These are phyloP conservation scores for Puma concolor DNA, from an alignment of 2,113 vertebrate genomes.

Conservation along the genomic window DNA sequence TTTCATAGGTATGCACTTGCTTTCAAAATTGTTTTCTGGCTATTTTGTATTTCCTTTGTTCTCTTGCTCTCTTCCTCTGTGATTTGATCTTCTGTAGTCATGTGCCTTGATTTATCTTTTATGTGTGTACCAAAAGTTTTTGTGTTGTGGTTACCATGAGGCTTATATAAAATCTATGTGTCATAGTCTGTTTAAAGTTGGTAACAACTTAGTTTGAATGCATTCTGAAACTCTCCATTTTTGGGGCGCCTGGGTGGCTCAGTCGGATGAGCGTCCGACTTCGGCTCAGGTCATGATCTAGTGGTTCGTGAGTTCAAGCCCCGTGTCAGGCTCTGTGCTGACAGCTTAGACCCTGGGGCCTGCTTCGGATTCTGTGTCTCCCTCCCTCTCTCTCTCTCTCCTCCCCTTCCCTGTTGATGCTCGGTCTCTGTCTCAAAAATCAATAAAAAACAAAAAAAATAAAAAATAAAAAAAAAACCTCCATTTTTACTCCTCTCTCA, in stretches of 20 bases:
- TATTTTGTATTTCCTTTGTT: neutral
- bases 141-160: neutral
- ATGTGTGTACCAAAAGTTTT: neutral
- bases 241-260: too few relatives aligned
- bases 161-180: neutral
- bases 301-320: too few relatives aligned
- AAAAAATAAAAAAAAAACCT: neutral
- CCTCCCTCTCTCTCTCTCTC: too few relatives aligned
- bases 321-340: too few relatives aligned
- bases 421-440: too few relatives aligned
- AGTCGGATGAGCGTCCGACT: too few relatives aligned
- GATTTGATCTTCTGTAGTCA: neutral
- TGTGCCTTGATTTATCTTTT: neutral
- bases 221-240: neutral
- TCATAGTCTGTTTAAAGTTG: neutral
- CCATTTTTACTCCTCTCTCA: neutral
- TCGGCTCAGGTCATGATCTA: too few relatives aligned
- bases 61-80: neutral
- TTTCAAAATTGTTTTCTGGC: neutral
- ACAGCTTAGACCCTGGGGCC: too few relatives aligned
- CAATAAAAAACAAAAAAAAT: too few relatives aligned
- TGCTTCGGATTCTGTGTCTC: too few relatives aligned
- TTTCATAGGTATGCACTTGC: neutral
- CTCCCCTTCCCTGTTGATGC: too few relatives aligned
- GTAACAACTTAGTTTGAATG: neutral